These are phyloP conservation scores for Brenthis daphne DNA, from an alignment of 2,888 invertebrate species.

Conservation along the genomic window DNA sequence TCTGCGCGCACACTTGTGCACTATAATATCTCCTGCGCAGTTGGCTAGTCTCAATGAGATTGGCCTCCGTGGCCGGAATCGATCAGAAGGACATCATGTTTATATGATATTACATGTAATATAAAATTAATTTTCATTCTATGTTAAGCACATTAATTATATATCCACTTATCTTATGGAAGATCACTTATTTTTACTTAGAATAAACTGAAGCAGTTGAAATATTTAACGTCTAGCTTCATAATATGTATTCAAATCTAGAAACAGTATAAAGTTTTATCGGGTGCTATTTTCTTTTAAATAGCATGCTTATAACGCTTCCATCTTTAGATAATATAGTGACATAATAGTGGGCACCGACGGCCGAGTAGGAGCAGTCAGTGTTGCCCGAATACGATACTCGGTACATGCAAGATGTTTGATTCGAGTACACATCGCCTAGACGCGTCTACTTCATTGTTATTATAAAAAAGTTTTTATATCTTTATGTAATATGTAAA, in stretches of 20 bases:
- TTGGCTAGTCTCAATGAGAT: too few relatives aligned
- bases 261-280: constrained; percentile 21
- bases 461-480: too few relatives aligned
- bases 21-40: too few relatives aligned
- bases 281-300: constrained; percentile 34
- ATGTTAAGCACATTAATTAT: background rate
- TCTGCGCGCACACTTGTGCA: too few relatives aligned
- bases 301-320: constrained; percentile 32
- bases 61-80: too few relatives aligned
- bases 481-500: too few relatives aligned
- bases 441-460: too few relatives aligned
- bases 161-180: background rate
- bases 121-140: too few relatives aligned
- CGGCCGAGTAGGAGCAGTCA: constrained; percentile 14
- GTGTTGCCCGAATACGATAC: background rate
- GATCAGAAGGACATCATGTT: too few relatives aligned
- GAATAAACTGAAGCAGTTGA: constrained; percentile 14
- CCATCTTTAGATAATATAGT: constrained; percentile 23
- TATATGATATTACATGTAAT: too few relatives aligned
- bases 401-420: too few relatives aligned
- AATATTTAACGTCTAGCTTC: constrained; percentile 26
- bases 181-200: constrained; percentile 7
- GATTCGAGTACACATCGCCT: too few relatives aligned
- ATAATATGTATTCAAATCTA: constrained; percentile 21
- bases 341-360: constrained; percentile 23